Evolutionary conservation across 2,797 vertebrate species (phyloP), one percentile per base, ranked within the genome.

Genomic region (Enteromius radiatus): DNA sequence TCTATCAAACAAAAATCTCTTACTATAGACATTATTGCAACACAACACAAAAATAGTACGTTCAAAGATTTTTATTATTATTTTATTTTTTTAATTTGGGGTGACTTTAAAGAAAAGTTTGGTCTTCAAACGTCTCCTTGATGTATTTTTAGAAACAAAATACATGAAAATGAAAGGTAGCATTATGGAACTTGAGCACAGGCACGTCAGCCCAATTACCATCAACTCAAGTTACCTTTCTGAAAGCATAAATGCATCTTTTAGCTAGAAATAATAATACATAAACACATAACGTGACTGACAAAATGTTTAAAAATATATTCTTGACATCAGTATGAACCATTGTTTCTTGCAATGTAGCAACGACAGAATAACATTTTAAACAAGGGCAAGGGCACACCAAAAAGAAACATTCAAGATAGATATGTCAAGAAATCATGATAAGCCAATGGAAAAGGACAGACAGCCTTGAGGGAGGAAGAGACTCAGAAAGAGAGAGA

Each of bases 381-480:
- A 17, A 47, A 79, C 45, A 71, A 74, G 64, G 23, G 59, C 68
- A 63, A 28, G 1, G 68, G 49, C 63, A 61, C 38, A 11, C 36
- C 12, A 78, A 52, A 76, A 80, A 83, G 10, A 78, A 84, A 65
- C 61, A 26, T 47, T 61, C 6, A 68, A 14, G 26, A 65, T 2
- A 86, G 19, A 71, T 80, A 28, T 38, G 41, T 83, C 19, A 11
- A 41, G 45, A 11, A 82, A 38, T 21, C 61, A 45, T 33, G 82
- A 85, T 77, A 78, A 74, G 12, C 21, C 69, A 36, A 9, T 23
- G 65, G 64, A 21, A 65, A 38, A 47, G 43, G 54, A 68, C 21
- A 26, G 23, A 43, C 33, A 70, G 63, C 45, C 64, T 68, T 82
- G 54, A 45, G 33, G 38, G 61, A 67, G 47, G 36, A 3, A 43